Evolutionary conservation across 2,888 invertebrate species (phyloP).

Genomic region (Scaeva pyrastri): DNA sequence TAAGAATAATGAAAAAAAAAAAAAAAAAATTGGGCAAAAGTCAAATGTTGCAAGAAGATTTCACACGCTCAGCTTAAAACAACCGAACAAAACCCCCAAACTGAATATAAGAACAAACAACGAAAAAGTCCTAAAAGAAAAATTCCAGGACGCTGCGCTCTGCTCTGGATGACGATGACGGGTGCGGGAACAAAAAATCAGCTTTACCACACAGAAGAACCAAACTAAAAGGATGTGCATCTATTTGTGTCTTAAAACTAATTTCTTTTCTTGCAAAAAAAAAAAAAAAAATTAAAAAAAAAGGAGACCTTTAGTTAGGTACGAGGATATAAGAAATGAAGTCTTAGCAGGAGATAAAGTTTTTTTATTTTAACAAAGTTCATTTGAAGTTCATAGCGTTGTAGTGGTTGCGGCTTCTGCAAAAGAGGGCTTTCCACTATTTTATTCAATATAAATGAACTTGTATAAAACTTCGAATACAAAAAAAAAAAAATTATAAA

Average conservation of each 20-base stretch:
- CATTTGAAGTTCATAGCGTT: conserved; percentile 69
- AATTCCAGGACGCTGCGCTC: conserved; percentile 25
- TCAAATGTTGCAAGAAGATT: conserved; percentile 48
- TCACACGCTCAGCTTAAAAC: conserved; percentile 24
- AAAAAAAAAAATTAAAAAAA: conserved; percentile 5
- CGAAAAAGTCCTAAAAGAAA: conserved; percentile 17
- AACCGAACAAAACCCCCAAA: conserved; percentile 17
- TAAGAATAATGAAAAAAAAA: conserved; percentile 11
- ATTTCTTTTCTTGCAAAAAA: conserved; percentile 57
- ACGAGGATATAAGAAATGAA: neutral
- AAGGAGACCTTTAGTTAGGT: neutral
- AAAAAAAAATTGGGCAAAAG: conserved; percentile 32
- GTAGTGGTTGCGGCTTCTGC: conserved; percentile 68
- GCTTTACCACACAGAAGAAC: conserved; percentile 60
- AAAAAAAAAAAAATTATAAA: conserved; percentile 29
- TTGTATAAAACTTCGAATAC: conserved; percentile 50
- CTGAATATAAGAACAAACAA: conserved; percentile 25
- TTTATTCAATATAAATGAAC: conserved; percentile 63
- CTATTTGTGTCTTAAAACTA: conserved; percentile 73
- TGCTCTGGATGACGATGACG: conserved; percentile 51
- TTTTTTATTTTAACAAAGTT: conserved; percentile 61
- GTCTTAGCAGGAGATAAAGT: conserved; percentile 50
- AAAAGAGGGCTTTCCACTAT: conserved; percentile 59
- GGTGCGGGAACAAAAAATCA: conserved; percentile 20
- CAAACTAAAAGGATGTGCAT: conserved; percentile 62